phyloP scores from a whole-genome alignment of 2,797 vertebrate species.

The Picus viridis region DNA sequence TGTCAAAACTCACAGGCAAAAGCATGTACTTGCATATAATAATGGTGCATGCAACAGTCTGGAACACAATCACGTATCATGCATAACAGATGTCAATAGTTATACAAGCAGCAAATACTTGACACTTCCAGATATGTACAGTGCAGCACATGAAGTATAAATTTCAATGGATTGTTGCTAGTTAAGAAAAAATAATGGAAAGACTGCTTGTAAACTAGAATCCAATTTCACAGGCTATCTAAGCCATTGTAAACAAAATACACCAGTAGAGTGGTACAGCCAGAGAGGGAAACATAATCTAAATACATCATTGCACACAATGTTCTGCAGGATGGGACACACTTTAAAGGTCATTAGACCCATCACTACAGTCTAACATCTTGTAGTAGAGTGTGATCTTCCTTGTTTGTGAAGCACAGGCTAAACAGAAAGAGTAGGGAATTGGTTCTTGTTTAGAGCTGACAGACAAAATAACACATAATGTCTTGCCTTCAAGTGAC shows the following conservation, averaged over 20 bases:
- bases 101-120: background rate
- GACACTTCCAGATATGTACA: background rate
- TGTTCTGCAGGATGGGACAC: background rate
- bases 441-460: constrained; percentile 40
- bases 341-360: background rate
- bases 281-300: background rate
- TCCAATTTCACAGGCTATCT: constrained; percentile 13
- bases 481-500: background rate
- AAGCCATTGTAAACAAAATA: background rate
- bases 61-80: background rate
- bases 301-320: background rate
- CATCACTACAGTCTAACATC: background rate
- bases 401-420: background rate
- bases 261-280: background rate
- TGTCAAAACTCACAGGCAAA: background rate
- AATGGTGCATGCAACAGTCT: background rate
- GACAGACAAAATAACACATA: background rate
- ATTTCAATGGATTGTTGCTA: background rate
- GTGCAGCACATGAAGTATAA: background rate
- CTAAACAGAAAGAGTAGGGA: constrained; percentile 32
- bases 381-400: background rate
- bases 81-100: background rate
- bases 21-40: background rate
- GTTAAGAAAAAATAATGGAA: background rate
- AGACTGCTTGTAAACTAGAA: background rate